Evolutionary conservation across 2,113 vertebrate species (phyloP), one percentile per base, ranked within the genome.

Genomic region (Psettodes erumei): DNA sequence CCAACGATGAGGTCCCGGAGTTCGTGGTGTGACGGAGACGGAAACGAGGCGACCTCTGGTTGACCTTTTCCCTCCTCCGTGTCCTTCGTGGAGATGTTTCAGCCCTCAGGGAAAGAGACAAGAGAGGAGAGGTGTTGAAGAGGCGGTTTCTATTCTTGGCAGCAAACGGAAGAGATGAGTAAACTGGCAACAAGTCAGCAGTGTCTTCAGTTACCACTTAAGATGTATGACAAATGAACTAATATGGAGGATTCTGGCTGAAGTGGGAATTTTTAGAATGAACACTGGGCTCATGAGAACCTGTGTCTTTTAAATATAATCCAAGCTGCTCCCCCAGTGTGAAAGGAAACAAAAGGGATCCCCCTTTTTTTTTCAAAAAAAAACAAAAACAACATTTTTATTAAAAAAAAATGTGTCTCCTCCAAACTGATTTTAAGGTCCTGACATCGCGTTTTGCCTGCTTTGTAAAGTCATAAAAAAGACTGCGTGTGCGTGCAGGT

Each of bases 1-100:
- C 95, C 78, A 95, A 94, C 0, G 97, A 99, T 0, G 97, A 99
- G 74, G 95, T 98, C 23, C 97, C 97, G 0, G 98, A 99, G 92
- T 99, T 99, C 1, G 97, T 99, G 5, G 98, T 99, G 51, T 99
- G 94, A 98, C 54, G 2, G 38, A 61, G 15, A 16, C 25, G 54
- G 50, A 47, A 74, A 35, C 23, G 0, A 64, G 82, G 33, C 23
- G 27, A 72, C 62, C 75, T 61, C 42, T n/a, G 75, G 67, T 53
- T 37, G 60, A 38, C 56, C 54, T 53, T 53, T 61, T 13, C 5
- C 5, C 76, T 66, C 60, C 58, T 48, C 56, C 15, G 32, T 56
- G 61, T 70, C 71, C 23, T 59, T 59, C 0, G 30, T 62, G 43
- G 84, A 75, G 69, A 61, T 15, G 51, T 77, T 65, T 84, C 71